Evolutionary conservation across 2,113 vertebrate genomes (phyloP).

Genomic region (Cyanistes caeruleus): DNA sequence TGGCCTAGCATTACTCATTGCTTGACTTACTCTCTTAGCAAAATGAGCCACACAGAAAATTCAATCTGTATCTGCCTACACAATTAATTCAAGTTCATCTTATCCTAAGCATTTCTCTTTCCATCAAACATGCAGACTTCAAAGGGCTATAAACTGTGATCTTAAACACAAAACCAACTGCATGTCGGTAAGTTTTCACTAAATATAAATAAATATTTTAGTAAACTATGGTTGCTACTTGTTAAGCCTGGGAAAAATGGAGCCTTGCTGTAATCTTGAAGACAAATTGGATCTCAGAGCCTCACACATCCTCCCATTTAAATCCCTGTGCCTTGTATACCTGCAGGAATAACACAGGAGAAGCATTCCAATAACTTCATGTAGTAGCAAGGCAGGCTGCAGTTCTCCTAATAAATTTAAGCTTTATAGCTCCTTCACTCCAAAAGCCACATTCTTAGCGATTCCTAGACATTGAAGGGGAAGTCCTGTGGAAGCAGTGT

Average conservation of each 20-base stretch:
- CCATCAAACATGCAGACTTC: conserved; percentile 45
- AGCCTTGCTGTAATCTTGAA: neutral
- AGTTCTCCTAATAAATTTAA: neutral
- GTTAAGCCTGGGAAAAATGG: neutral
- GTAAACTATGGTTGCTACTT: neutral
- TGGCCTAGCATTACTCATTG: neutral
- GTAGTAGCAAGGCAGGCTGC: neutral
- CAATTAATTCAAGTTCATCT: conserved; percentile 8
- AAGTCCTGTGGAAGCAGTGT: neutral
- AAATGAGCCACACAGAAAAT: neutral
- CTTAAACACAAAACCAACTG: neutral
- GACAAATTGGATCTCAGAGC: neutral
- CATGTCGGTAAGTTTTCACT: neutral
- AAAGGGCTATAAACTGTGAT: conserved; percentile 40
- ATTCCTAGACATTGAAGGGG: neutral
- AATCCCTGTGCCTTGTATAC: neutral
- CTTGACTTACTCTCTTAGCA: neutral
- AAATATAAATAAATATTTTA: conserved; percentile 38
- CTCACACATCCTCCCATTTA: neutral
- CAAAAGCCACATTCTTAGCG: neutral
- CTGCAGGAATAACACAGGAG: neutral
- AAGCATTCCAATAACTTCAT: neutral
- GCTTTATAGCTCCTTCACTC: neutral
- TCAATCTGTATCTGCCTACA: neutral
- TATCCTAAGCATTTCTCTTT: neutral